Percentiles rank a stretch among this genome's conserved stretches.
Conservation (phyloP, 1,140 invertebrate genomes). For the Penaeus chinensis region DNA sequence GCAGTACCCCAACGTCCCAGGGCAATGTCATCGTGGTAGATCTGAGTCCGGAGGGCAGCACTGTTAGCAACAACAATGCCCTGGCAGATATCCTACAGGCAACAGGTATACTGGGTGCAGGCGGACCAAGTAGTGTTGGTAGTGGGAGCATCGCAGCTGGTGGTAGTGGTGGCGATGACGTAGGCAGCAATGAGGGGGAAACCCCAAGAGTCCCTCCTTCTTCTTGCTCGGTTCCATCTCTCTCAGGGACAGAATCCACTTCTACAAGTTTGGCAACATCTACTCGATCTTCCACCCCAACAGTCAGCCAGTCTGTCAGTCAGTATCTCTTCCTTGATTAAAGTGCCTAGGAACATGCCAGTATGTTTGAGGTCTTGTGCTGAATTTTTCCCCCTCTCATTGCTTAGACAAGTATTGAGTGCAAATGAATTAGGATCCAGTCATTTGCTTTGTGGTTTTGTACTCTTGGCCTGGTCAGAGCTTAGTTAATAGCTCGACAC, state of each 20-base stretch:
- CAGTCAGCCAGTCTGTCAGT: slow-evolving; percentile 26
- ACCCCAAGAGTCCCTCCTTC: slow-evolving; percentile 27
- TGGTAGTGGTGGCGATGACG: slow-evolving; percentile 30
- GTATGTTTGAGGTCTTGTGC: not conserved
- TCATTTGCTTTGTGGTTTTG: too few species aligned
- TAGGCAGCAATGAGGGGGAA: slow-evolving; percentile 31
- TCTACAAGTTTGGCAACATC: slow-evolving; percentile 18
- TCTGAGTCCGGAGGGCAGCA: slow-evolving; percentile 38
- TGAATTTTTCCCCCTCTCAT: not conserved
- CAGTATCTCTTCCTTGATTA: slow-evolving; percentile 34
- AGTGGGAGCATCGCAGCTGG: slow-evolving; percentile 33
- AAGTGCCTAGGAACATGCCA: slow-evolving; percentile 26
- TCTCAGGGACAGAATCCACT: slow-evolving; percentile 12
- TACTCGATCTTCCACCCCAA: slow-evolving; percentile 21
- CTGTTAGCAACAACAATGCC: slow-evolving; percentile 43
- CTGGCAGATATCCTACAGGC: slow-evolving; percentile 53
- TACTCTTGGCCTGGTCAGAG: too few species aligned
- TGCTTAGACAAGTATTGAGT: too few species aligned
- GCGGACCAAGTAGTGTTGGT: slow-evolving; percentile 35
- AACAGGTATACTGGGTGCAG: slow-evolving; percentile 40
- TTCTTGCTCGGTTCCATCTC: slow-evolving; percentile 25
- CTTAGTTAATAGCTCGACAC: too few species aligned
- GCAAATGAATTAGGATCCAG: too few species aligned
- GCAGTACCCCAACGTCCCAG: slow-evolving; percentile 23
- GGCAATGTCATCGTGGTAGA: slow-evolving; percentile 53